Percentiles rank a stretch among this genome's conserved stretches.
Conservation (phyloP, 2,888 invertebrate species). For the Clusia tigrina region DNA sequence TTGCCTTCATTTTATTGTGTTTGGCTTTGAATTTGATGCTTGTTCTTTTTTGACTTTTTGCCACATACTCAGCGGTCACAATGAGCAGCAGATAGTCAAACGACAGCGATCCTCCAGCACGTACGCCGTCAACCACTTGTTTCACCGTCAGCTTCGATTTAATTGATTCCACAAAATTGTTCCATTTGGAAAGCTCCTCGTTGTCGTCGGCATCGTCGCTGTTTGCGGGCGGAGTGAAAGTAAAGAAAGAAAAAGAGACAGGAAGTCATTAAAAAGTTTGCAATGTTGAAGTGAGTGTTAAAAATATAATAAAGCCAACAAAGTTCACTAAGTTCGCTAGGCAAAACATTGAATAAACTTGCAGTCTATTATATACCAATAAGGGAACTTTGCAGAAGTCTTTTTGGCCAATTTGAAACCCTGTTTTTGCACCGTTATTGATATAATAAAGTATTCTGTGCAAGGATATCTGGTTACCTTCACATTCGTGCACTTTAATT, state of each 20-base stretch:
- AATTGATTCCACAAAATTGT: constrained; percentile 77
- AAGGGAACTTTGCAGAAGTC: no score
- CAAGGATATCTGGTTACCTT: no score
- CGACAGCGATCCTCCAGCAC: constrained; percentile 77
- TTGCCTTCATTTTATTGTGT: neutral
- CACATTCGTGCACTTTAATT: no score
- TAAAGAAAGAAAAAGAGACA: neutral
- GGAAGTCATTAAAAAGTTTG: constrained; percentile 1
- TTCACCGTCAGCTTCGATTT: constrained; percentile 82
- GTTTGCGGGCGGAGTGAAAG: constrained; percentile 36
- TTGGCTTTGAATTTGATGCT: neutral
- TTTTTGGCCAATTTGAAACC: no score
- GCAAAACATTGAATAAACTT: no score
- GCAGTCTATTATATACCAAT: no score
- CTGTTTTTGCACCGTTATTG: no score
- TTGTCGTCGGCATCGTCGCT: constrained; percentile 55
- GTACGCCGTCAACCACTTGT: constrained; percentile 82
- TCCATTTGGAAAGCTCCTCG: constrained; percentile 73
- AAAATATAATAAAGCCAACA: no score
- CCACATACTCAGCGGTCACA: constrained; percentile 81
- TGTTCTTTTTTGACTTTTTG: neutral
- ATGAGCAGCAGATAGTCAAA: constrained; percentile 84
- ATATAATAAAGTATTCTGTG: no score
- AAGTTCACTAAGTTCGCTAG: no score
- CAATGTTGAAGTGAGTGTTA: no score